Evolutionary conservation across 1,140 invertebrate genomes (phyloP).

Genomic region (Zaprionus kolodkinae): DNA sequence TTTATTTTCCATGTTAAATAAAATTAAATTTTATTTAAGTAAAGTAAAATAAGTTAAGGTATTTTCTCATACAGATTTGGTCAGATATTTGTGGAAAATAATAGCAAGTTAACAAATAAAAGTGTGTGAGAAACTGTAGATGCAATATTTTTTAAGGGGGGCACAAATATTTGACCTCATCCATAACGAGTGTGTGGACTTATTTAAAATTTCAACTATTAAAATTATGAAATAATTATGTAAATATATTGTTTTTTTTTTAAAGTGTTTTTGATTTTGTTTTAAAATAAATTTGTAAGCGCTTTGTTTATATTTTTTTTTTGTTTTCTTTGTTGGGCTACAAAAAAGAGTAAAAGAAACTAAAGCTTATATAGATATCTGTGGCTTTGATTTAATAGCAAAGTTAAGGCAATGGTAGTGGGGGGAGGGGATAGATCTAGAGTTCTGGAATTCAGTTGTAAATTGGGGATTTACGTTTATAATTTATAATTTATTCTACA

Average conservation of each 20-base stretch:
- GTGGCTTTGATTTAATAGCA: constrained; percentile 29
- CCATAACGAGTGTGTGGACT: constrained; percentile 8
- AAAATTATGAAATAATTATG: constrained; percentile 69
- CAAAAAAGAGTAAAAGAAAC: constrained; percentile 22
- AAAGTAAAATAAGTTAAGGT: constrained; percentile 61
- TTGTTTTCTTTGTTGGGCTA: constrained; percentile 32
- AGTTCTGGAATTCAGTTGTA: neutral
- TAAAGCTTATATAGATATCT: constrained; percentile 47
- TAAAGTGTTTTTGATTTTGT: constrained; percentile 26
- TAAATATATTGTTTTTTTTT: constrained; percentile 49
- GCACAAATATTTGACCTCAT: constrained; percentile 32
- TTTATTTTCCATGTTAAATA: constrained; percentile 61
- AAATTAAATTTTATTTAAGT: constrained; percentile 78
- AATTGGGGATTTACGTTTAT: neutral
- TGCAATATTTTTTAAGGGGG: too few species aligned
- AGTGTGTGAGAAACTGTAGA: neutral
- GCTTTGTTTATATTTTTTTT: constrained; percentile 35
- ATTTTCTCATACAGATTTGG: constrained; percentile 31
- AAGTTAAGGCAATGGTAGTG: constrained; percentile 22
- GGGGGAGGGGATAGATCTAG: neutral
- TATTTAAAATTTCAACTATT: constrained; percentile 71
- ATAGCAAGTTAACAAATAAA: neutral
- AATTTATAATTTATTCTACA: constrained; percentile 3
- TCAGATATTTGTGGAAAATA: constrained; percentile 38
- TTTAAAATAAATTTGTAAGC: constrained; percentile 45